Evolutionary conservation across 2,888 invertebrate genomes (phyloP).

Genomic region (Machimus atricapillus): DNA sequence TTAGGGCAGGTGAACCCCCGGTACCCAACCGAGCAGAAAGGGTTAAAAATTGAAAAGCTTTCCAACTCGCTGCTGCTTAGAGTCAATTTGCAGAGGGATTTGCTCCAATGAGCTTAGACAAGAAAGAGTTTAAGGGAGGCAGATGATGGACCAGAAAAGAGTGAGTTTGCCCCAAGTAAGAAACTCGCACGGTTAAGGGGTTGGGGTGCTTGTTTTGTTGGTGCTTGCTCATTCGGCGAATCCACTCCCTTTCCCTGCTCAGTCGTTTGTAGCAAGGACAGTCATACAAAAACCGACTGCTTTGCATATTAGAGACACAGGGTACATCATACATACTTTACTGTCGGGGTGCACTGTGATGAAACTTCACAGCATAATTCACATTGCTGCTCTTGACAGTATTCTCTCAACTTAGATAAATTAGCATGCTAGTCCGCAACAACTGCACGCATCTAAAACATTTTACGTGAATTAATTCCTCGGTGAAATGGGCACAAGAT

Average conservation of each 20-base stretch:
- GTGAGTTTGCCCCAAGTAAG: not conserved
- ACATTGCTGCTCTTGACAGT: not conserved
- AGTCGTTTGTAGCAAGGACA: not conserved
- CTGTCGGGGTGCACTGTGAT: not conserved
- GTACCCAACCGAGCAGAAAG: not conserved
- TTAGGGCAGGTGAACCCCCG: not conserved
- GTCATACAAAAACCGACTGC: not conserved
- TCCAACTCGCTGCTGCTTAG: not conserved
- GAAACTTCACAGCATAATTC: not conserved
- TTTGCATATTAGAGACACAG: not conserved
- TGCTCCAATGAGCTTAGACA: not conserved
- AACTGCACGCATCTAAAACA: not conserved
- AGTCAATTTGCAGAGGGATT: not conserved
- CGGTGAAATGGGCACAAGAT: not conserved
- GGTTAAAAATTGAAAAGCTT: constrained; percentile 3
- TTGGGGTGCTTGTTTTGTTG: not conserved
- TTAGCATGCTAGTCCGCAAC: not conserved
- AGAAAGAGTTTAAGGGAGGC: not conserved
- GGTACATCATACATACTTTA: not conserved
- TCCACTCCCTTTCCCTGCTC: not conserved
- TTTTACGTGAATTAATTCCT: not conserved
- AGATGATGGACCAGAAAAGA: not conserved
- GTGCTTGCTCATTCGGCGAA: not conserved
- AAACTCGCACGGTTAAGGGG: not conserved
- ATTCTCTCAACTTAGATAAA: not conserved